Evolutionary conservation across 2,797 vertebrate species (phyloP), one percentile per base, ranked within the genome.

Genomic region (Pangasius sanitwongsei): DNA sequence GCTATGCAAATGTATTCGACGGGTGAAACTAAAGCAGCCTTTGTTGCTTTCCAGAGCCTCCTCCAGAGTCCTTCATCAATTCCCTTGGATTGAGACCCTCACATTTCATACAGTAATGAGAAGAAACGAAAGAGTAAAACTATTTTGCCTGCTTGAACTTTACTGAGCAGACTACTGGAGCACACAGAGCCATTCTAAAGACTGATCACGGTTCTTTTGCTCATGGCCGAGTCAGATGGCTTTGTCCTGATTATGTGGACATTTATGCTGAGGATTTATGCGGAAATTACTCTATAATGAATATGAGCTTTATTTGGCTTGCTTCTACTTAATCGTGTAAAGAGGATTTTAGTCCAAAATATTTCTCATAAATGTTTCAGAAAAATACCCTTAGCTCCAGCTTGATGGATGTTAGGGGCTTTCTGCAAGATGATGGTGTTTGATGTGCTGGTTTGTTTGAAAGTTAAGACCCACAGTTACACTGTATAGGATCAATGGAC

Each of bases 1-100:
- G 95, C 96, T 96, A 96, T 96, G 96, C 96, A 96, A 96, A 97
- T 96, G 93, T 94, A 94, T 96, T 95, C 94, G 93, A 94, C 94
- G 94, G 94, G 93, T 94, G 95, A 96, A 95, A 96, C 96, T 95
- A 95, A 96, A 96, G 95, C 94, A 92, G 94, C 93, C 96, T 96
- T 96, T 96, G 96, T 96, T 96, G 95, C 93, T 84, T 93, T 95
- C 95, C 94, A 93, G 94, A 93, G 94, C 95, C 94, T 95, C 93
- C 95, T 95, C 95, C 94, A 94, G 93, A 94, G 94, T 95, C 93
- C 95, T 95, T 95, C 93, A 95, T 96, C 95, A 95, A 87, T 95
- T 95, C 94, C 93, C 94, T 95, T 93, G 95, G 94, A 96, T 95
- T 93, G 89, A 92, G 94, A 95, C 94, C 95, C 93, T 94, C 93